Percentiles rank a stretch among this genome's conserved stretches.
Evolutionary conservation across 2,113 vertebrate genomes (phyloP).

Genomic region (Prinia subflava): DNA sequence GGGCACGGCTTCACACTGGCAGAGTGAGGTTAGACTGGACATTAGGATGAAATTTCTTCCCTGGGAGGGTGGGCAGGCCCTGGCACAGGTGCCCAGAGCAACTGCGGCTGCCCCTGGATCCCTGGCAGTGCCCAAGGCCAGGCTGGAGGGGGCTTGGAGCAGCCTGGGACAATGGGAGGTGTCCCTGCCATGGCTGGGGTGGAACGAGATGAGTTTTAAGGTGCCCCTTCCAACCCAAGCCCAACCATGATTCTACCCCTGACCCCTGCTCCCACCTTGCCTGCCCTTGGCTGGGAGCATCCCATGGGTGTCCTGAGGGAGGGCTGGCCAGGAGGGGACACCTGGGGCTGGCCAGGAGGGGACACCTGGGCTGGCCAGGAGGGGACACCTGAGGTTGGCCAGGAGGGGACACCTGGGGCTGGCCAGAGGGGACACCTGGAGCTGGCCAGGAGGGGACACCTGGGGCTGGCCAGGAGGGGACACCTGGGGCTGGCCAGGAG

Average conservation of each 20-base stretch:
- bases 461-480: no score
- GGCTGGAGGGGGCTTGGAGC: accelerated
- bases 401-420: no score
- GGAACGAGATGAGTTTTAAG: accelerated
- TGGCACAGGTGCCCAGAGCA: not conserved
- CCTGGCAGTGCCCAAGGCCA: not conserved
- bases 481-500: not conserved
- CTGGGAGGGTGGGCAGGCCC: not conserved
- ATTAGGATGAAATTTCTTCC: not conserved
- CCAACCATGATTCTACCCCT: no score
- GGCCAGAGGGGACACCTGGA: no score
- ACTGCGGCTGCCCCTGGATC: not conserved
- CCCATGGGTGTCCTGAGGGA: no score
- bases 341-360: no score
- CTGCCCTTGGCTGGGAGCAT: no score
- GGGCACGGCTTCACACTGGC: not conserved
- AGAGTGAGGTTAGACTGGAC: not conserved
- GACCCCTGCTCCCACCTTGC: no score
- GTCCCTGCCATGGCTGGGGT: not conserved
- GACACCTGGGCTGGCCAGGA: no score
- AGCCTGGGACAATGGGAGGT: accelerated
- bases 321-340: no score
- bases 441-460: no score
- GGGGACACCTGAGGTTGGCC: no score
- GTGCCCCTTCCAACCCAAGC: not conserved